Evolutionary conservation across 2,888 invertebrate species (phyloP).

Genomic region (Apodemia mormo): DNA sequence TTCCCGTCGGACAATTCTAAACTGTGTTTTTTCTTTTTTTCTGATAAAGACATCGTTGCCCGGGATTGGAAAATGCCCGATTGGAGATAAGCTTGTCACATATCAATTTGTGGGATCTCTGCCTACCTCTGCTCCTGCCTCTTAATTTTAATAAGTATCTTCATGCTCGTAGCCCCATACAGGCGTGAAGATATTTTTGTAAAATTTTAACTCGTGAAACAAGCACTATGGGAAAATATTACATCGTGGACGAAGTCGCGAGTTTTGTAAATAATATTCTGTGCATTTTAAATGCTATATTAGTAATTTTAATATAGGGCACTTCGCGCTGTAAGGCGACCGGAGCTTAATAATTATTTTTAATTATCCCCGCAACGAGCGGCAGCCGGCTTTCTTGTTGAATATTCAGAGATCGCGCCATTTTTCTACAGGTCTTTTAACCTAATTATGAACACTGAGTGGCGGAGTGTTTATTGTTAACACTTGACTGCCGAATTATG

Average conservation of each 20-base stretch:
- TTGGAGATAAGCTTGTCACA: no score
- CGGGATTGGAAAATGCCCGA: no score
- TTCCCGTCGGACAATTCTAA: no score
- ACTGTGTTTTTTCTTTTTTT: no score
- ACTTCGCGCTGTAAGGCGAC: conserved; percentile 27
- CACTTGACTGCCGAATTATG: conserved; percentile 31
- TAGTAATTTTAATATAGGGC: conserved; percentile 19
- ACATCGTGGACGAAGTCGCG: neutral
- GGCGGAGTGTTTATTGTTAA: conserved; percentile 46
- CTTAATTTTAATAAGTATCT: no score
- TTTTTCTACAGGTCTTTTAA: conserved; percentile 62
- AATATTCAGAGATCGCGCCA: conserved; percentile 64
- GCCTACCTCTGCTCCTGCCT: no score
- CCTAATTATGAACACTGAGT: conserved; percentile 69
- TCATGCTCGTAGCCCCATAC: no score
- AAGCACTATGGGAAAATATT: neutral
- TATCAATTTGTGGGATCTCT: no score
- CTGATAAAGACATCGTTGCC: no score
- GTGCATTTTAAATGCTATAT: conserved; percentile 5
- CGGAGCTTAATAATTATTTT: conserved; percentile 62
- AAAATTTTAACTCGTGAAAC: neutral
- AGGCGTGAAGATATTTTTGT: no score
- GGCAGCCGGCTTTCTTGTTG: conserved; percentile 48
- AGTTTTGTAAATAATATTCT: neutral
- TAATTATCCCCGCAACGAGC: conserved; percentile 56